These are phyloP conservation scores for Germaria angustata DNA, from an alignment of 2,888 invertebrate genomes.

Conservation along the genomic window DNA sequence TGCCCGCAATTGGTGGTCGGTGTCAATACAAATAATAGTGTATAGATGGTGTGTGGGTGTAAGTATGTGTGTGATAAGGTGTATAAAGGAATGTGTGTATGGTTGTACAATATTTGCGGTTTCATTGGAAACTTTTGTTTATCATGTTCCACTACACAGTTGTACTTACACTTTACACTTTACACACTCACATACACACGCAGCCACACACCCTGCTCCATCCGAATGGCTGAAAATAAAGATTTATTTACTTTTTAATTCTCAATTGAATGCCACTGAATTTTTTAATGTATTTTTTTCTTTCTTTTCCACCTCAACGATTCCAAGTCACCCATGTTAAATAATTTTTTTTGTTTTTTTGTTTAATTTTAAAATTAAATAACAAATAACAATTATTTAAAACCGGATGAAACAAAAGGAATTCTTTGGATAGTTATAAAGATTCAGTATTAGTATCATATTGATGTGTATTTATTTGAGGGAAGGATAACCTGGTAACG, in stretches of 20 bases:
- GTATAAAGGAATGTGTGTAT: background rate
- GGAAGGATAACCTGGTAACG: background rate
- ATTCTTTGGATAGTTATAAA: background rate
- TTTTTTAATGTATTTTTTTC: constrained; percentile 18
- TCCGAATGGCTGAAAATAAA: background rate
- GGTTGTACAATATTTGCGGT: constrained; percentile 36
- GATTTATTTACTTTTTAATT: constrained; percentile 60
- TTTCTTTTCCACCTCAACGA: constrained; percentile 50
- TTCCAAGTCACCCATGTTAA: constrained; percentile 47
- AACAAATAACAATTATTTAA: background rate
- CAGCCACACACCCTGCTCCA: background rate
- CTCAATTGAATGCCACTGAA: constrained; percentile 56
- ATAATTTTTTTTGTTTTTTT: background rate
- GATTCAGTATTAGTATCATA: background rate
- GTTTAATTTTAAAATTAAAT: constrained; percentile 48
- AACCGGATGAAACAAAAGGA: background rate
- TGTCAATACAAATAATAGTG: constrained; percentile 17
- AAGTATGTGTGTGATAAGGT: background rate
- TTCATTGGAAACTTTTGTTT: constrained; percentile 44
- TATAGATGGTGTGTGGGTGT: background rate
- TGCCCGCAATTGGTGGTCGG: constrained; percentile 59
- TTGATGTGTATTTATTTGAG: background rate
- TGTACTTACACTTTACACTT: constrained; percentile 36
- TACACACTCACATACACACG: background rate
- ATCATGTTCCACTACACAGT: constrained; percentile 12